Conservation (phyloP, 2,797 vertebrate genomes). For the Leptatherina wallacei region DNA sequence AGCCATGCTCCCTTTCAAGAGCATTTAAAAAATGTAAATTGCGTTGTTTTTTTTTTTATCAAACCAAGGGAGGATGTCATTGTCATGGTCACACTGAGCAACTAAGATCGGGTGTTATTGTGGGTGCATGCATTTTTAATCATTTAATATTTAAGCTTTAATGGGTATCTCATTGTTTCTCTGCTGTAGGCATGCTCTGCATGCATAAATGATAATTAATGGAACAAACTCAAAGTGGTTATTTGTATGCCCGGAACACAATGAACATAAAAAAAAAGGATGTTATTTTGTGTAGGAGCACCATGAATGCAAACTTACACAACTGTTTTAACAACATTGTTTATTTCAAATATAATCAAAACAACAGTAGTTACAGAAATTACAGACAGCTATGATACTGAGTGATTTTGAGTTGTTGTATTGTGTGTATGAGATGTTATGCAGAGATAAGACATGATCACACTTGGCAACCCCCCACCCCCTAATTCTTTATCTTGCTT, state of each 20-base stretch:
- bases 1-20: no score
- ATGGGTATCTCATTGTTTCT: background rate
- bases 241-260: no score
- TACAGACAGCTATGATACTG: constrained; percentile 77
- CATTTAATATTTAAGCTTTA: background rate
- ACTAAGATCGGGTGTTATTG: background rate
- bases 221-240: background rate
- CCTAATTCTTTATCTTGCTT: constrained; percentile 24
- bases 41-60: no score
- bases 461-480: constrained; percentile 33
- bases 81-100: background rate
- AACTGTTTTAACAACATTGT: constrained; percentile 70
- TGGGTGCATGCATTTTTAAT: constrained; percentile 4
- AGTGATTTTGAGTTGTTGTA: constrained; percentile 63
- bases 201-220: constrained; percentile 6
- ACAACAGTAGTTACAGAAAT: constrained; percentile 84
- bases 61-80: background rate
- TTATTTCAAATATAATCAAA: constrained; percentile 87
- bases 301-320: background rate
- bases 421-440: constrained; percentile 54
- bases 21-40: no score
- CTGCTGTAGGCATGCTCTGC: background rate
- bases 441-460: constrained; percentile 59
- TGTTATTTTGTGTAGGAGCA: background rate
- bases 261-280: background rate